Evolutionary conservation across 2,113 vertebrate species (phyloP).

Genomic region (Turdus rufiventris): DNA sequence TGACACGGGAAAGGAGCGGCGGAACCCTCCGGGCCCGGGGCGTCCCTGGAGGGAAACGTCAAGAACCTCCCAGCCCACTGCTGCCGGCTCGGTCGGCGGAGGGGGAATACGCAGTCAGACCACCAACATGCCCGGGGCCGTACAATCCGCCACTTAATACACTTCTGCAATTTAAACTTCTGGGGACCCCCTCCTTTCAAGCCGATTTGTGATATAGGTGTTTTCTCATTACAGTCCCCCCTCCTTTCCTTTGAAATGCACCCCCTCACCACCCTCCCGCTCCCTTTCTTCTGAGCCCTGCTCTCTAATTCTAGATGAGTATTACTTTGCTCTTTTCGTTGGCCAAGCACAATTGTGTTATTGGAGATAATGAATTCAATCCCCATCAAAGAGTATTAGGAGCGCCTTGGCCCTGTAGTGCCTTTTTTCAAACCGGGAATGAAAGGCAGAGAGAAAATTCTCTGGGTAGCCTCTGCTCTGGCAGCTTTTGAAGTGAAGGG

Average conservation of each 20-base stretch:
- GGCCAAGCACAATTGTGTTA: slow-evolving; percentile 94
- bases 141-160: slow-evolving; percentile 60
- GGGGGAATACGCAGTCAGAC: slow-evolving; percentile 29
- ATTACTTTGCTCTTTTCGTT: slow-evolving; percentile 98
- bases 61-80: not conserved
- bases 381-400: slow-evolving; percentile 97
- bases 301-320: slow-evolving; percentile 80
- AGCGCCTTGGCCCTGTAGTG: slow-evolving; percentile 85
- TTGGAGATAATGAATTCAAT: slow-evolving; percentile 99
- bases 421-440: slow-evolving; percentile 81
- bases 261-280: slow-evolving; percentile 64
- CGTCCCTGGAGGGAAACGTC: not conserved
- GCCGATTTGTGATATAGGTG: slow-evolving; percentile 66
- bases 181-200: slow-evolving; percentile 42
- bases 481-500: slow-evolving; percentile 88
- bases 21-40: not conserved
- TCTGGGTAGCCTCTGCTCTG: slow-evolving; percentile 80
- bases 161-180: slow-evolving; percentile 54
- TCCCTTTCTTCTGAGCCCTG: slow-evolving; percentile 71
- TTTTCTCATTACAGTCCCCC: slow-evolving; percentile 34
- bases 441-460: slow-evolving; percentile 84
- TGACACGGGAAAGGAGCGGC: not conserved
- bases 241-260: slow-evolving; percentile 53
- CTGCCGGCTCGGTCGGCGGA: not conserved
- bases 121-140: slow-evolving; percentile 53